phyloP scores from a whole-genome alignment of 2,888 invertebrate genomes.

The Eubasilissa splendida region DNA sequence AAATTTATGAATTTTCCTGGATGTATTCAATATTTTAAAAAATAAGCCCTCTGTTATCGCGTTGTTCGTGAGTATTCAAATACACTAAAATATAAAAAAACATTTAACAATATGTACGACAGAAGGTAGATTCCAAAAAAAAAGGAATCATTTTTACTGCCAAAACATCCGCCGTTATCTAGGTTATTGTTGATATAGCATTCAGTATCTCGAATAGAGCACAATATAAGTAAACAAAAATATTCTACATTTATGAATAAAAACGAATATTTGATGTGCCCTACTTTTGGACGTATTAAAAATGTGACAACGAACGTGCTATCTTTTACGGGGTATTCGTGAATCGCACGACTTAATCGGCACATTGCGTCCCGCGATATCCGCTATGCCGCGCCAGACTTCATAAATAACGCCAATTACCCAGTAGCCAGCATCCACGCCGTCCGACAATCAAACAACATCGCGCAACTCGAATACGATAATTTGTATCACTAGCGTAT shows the following conservation, averaged over 20 bases:
- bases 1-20: too few relatives aligned
- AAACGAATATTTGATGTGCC: neutral
- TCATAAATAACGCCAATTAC: constrained; percentile 28
- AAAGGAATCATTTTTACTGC: too few relatives aligned
- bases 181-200: too few relatives aligned
- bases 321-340: constrained; percentile 7
- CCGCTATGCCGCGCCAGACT: constrained; percentile 19
- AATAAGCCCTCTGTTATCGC: too few relatives aligned
- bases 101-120: too few relatives aligned
- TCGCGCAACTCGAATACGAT: neutral
- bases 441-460: neutral
- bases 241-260: neutral
- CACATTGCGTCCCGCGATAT: constrained; percentile 18
- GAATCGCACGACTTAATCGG: constrained; percentile 22
- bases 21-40: too few relatives aligned
- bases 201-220: too few relatives aligned
- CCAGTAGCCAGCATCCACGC: neutral
- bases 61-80: too few relatives aligned
- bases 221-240: too few relatives aligned
- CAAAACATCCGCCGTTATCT: too few relatives aligned
- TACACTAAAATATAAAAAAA: too few relatives aligned
- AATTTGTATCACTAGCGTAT: constrained; percentile 1
- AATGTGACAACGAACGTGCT: neutral
- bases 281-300: constrained; percentile 16
- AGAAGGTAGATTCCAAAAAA: too few relatives aligned